Evolutionary conservation across 2,113 vertebrate genomes (phyloP).

Genomic region (Balaenoptera acutorostrata): DNA sequence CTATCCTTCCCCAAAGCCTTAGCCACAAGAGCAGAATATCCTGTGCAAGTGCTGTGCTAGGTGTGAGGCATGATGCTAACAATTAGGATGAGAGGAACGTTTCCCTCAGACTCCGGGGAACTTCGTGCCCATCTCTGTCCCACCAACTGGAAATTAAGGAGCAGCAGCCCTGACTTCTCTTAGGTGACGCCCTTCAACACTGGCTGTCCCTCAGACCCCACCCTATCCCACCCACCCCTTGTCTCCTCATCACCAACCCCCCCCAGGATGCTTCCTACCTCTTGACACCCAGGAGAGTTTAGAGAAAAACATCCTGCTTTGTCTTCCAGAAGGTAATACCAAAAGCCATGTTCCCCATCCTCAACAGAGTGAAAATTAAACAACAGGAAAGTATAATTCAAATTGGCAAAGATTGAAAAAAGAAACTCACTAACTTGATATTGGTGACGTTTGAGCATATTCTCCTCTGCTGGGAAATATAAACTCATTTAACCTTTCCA

Average conservation of each 20-base stretch:
- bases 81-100: not conserved
- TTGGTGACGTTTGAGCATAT: not conserved
- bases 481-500: not conserved
- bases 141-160: not conserved
- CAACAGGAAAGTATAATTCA: not conserved
- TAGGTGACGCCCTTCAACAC: not conserved
- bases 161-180: not conserved
- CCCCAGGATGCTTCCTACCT: not conserved
- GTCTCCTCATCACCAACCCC: not conserved
- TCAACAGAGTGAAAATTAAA: not conserved
- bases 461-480: not conserved
- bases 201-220: not conserved
- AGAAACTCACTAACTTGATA: not conserved
- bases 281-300: no score
- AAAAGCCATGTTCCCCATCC: not conserved
- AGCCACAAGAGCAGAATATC: no score
- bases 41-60: no score
- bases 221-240: not conserved
- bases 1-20: not conserved
- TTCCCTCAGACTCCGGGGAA: not conserved
- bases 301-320: not conserved
- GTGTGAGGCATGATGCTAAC: not conserved
- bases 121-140: rapidly evolving
- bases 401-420: not conserved
- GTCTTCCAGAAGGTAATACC: not conserved